Conservation (phyloP, 1,140 invertebrate genomes). For the Drosophila nigrodunni region DNA sequence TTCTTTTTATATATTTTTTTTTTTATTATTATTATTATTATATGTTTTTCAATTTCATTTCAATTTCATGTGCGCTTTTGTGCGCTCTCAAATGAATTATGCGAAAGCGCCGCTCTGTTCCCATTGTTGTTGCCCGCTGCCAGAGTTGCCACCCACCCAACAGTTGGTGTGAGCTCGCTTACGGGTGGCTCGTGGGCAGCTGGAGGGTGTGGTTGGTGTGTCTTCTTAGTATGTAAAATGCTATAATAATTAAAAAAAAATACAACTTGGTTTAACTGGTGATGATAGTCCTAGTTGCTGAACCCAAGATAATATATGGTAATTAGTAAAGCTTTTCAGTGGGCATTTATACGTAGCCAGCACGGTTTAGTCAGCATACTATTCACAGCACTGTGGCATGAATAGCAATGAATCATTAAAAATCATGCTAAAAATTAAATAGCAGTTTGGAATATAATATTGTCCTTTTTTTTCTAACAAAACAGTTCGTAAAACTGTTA, state of each 20-base stretch:
- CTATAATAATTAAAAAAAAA: constrained; percentile 74
- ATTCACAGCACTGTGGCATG: no score
- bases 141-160: background rate
- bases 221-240: constrained; percentile 62
- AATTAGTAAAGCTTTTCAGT: background rate
- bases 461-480: no score
- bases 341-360: no score
- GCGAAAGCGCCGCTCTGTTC: constrained; percentile 70
- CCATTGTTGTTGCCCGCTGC: constrained; percentile 62
- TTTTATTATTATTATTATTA: constrained; percentile 63
- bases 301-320: background rate
- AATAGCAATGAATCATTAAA: no score
- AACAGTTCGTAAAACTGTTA: no score
- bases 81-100: constrained; percentile 79
- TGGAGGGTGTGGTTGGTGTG: constrained; percentile 22
- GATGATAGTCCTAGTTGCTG: constrained; percentile 9
- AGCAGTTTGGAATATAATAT: no score
- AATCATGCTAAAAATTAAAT: no score
- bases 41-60: constrained; percentile 74
- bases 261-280: constrained; percentile 1
- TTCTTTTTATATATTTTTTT: constrained; percentile 40
- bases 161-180: background rate
- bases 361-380: no score
- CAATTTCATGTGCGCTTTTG: constrained; percentile 76
- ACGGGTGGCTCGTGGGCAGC: background rate